A percentile compares a stretch with the other conserved stretches of the same genome.
Evolutionary conservation across 2,113 vertebrate genomes (phyloP).

Genomic region (Mastomys natalensis): DNA sequence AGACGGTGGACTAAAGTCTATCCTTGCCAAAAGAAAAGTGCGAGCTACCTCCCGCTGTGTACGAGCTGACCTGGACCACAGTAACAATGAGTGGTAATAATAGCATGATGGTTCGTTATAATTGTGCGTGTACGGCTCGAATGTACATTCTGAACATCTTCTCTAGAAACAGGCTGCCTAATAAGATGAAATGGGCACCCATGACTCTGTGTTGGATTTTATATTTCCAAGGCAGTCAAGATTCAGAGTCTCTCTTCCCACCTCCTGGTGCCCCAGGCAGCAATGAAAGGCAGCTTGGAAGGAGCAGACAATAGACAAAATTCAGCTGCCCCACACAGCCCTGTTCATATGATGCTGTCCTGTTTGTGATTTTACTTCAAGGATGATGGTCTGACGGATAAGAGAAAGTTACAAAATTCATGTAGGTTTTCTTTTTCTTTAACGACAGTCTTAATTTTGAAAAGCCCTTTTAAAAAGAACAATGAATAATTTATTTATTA

Average conservation of each 20-base stretch:
- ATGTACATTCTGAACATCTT: neutral
- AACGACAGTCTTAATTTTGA: neutral
- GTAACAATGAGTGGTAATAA: conserved; percentile 47
- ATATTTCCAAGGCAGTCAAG: conserved; percentile 23
- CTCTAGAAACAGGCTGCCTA: neutral
- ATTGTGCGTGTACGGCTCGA: neutral
- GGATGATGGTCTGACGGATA: neutral
- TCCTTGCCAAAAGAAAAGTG: conserved; percentile 18
- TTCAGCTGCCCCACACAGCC: conserved; percentile 7
- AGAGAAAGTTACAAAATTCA: neutral
- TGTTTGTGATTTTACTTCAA: neutral
- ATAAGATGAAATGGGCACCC: neutral
- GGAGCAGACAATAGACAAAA: conserved; percentile 62
- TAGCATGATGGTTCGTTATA: neutral
- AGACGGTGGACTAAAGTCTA: neutral
- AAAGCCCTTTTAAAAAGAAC: neutral
- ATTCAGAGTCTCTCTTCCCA: neutral
- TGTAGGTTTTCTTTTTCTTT: neutral
- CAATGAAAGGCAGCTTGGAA: conserved; percentile 55
- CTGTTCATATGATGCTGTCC: neutral
- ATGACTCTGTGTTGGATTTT: neutral
- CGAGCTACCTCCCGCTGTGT: neutral
- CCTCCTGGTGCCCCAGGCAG: neutral
- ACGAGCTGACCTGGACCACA: conserved; percentile 41
- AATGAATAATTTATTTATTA: conserved; percentile 15